Evolutionary conservation across 2,113 vertebrate genomes (phyloP).

Genomic region (Saimiri boliviensis): DNA sequence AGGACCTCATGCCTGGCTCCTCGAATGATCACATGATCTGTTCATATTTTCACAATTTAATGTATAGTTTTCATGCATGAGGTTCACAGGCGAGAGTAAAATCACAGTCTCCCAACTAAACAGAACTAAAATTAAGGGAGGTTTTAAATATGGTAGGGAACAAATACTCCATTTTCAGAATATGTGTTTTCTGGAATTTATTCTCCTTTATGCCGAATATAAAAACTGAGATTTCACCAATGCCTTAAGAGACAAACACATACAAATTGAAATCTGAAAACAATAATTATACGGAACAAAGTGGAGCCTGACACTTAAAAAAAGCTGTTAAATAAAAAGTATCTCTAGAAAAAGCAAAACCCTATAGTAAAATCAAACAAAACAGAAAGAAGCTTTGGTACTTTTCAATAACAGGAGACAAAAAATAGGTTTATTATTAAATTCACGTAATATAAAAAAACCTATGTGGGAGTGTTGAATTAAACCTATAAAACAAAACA

Average conservation of each 20-base stretch:
- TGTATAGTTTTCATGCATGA: neutral
- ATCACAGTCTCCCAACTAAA: neutral
- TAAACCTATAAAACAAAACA: conserved; percentile 60
- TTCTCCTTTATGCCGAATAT: conserved; percentile 62
- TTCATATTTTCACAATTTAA: neutral
- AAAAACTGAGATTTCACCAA: conserved; percentile 53
- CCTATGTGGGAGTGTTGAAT: neutral
- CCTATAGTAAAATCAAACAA: conserved; percentile 20
- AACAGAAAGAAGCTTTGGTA: conserved; percentile 58
- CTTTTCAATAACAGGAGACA: conserved; percentile 49
- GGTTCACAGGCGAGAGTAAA: neutral
- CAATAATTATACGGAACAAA: conserved; percentile 1
- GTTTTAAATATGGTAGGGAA: neutral
- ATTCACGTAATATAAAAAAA: conserved; percentile 56
- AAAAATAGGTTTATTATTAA: conserved; percentile 61
- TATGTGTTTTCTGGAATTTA: conserved; percentile 52
- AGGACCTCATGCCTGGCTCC: neutral
- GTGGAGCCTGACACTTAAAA: conserved; percentile 30
- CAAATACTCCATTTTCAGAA: conserved; percentile 53
- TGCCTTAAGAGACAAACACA: conserved; percentile 47
- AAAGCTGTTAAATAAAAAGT: conserved; percentile 15
- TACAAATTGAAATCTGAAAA: conserved; percentile 53
- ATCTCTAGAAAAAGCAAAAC: conserved; percentile 58
- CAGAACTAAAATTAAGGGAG: neutral
- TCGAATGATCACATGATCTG: neutral